Evolutionary conservation across 2,113 vertebrate genomes (phyloP), one percentile per base, ranked within the genome.

Genomic region (Carassius auratus): DNA sequence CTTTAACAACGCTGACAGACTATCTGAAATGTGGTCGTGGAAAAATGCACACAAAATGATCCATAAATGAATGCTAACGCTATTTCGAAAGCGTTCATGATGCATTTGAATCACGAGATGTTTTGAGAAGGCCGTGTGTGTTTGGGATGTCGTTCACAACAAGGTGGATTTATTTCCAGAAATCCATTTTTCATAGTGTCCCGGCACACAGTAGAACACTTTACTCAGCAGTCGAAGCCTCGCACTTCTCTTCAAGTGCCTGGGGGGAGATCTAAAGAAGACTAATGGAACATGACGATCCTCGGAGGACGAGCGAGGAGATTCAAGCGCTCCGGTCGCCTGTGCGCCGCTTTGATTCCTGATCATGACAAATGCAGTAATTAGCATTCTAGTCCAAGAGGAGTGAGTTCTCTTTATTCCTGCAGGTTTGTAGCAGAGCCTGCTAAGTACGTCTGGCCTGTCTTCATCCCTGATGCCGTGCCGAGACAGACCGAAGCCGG

Each of bases 321-420:
- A 89, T 90, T 90, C 71, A 4, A 78, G 87, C 89, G 86, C 90
- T 73, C 76, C 79, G 73, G 77, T 71, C 50, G 87, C 86, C 76
- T 33, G 36, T 68, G 81, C 17, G 64, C 21, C 19, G 33, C 89
- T 90, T 85, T 87, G 84, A 91, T 90, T 91, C 86, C n/a, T 89
- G 89, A 86, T 88, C 7, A 57, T 89, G 91, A 92, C 91, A 87
- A 92, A 91, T 80, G 85, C 66, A 85, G 84, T 87, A 90, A 92
- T 93, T 92, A 92, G 90, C 92, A 93, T 93, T 92, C 88, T n/a
- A 76, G 75, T 90, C 88, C 90, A 86, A 86, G 90, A 88, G 82
- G 68, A 68, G 86, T 30, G 12, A 84, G 87, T 90, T 89, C 76
- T 85, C 87, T 92, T 88, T 71, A 86, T 89, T 87, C 79, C 84